These are phyloP conservation scores for Hyles vespertilio DNA, from an alignment of 1,140 invertebrate species.

Conservation along the genomic window DNA sequence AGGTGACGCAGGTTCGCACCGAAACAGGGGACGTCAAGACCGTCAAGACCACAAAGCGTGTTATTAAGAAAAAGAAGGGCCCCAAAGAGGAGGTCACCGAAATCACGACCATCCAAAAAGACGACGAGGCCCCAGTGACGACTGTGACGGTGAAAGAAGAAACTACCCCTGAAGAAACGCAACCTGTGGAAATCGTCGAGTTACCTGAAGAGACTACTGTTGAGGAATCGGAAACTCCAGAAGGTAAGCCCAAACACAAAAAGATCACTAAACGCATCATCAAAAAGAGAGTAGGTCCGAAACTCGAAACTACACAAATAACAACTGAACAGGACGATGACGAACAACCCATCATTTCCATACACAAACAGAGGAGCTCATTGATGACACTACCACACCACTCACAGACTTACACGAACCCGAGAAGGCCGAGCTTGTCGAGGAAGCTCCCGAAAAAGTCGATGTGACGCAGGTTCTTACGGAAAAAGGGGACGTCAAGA, in stretches of 20 bases:
- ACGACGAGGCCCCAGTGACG: background rate
- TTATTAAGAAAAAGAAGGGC: background rate
- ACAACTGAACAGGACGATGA: conserved; percentile 41
- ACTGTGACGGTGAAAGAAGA: background rate
- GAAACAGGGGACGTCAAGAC: conserved; percentile 3
- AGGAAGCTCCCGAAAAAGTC: conserved; percentile 7
- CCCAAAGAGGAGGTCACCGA: background rate
- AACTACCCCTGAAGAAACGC: background rate
- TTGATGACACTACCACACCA: conserved; percentile 18
- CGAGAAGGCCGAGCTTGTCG: conserved; percentile 27
- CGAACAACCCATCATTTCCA: conserved; percentile 32
- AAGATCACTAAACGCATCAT: conserved; percentile 45
- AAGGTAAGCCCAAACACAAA: conserved; percentile 42
- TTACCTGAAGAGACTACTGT: conserved; percentile 42
- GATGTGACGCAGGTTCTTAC: conserved; percentile 23
- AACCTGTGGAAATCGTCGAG: conserved; percentile 34
- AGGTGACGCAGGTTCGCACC: background rate
- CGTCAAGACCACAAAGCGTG: conserved; percentile 1
- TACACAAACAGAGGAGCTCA: conserved; percentile 28
- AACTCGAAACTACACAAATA: conserved; percentile 31
- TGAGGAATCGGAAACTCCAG: conserved; percentile 22
- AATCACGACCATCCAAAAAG: background rate
- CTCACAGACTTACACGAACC: conserved; percentile 9
- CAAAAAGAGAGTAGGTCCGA: conserved; percentile 13
- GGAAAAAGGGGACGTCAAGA: conserved; percentile 19